Conservation (phyloP, 2,888 invertebrate species). For the Himalopsyche kuldschensis region DNA sequence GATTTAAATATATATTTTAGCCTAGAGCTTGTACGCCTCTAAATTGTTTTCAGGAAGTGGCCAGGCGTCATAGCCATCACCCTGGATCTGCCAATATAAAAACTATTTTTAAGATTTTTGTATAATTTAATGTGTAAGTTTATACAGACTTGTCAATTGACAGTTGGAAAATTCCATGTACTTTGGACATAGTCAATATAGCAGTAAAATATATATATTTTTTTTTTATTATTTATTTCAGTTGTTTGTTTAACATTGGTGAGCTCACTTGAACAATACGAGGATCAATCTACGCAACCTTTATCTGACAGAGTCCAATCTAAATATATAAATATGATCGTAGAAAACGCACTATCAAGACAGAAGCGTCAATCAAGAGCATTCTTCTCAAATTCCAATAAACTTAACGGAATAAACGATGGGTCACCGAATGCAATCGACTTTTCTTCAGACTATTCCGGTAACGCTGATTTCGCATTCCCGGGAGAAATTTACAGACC, state of each 20-base stretch:
- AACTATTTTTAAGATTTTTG: too few species aligned
- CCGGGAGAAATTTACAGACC: constrained; percentile 13
- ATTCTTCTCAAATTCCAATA: neutral
- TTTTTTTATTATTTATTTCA: neutral
- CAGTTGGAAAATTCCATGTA: too few species aligned
- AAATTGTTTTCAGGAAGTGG: too few species aligned
- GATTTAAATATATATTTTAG: too few species aligned
- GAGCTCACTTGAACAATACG: neutral
- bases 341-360: neutral
- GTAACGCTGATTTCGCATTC: constrained; percentile 27
- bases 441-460: constrained; percentile 1
- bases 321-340: neutral
- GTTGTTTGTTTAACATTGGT: neutral
- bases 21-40: too few species aligned
- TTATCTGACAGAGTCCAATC: neutral
- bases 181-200: too few species aligned
- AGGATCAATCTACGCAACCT: neutral
- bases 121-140: too few species aligned
- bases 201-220: too few species aligned
- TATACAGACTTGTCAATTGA: too few species aligned
- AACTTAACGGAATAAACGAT: neutral
- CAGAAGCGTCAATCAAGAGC: neutral
- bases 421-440: neutral
- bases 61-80: too few species aligned
- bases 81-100: too few species aligned